Conservation (phyloP, 2,113 vertebrate genomes). For the Colistium nudipinnis region DNA sequence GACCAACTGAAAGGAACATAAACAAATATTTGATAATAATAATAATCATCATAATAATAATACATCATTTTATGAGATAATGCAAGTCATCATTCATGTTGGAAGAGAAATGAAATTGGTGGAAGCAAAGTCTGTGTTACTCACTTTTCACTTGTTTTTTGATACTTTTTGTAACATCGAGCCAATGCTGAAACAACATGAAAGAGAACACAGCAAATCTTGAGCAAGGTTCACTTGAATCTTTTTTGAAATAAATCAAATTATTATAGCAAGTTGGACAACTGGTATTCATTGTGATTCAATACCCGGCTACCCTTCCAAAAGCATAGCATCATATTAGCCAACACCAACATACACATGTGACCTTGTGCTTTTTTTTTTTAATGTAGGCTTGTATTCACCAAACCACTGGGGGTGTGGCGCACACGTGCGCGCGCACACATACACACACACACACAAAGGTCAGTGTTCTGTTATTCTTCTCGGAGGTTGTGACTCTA, state of each 20-base stretch:
- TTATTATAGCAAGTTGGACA: background rate
- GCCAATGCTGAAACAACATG: slow-evolving; percentile 90
- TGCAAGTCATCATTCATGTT: background rate
- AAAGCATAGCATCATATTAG: too few species aligned
- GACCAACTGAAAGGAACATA: too few species aligned
- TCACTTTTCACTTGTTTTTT: slow-evolving; percentile 99
- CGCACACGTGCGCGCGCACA: too few species aligned
- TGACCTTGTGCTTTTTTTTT: too few species aligned
- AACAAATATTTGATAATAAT: too few species aligned
- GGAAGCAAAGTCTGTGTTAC: slow-evolving; percentile 57
- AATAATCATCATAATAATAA: background rate
- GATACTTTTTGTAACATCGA: slow-evolving; percentile 98
- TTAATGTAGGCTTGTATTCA: too few species aligned
- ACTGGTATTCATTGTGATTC: too few species aligned
- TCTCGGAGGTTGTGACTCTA: slow-evolving; percentile 40
- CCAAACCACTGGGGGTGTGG: too few species aligned
- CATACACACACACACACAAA: background rate
- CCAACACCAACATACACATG: too few species aligned
- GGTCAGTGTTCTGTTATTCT: slow-evolving; percentile 26
- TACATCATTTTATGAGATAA: background rate
- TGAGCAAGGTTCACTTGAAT: background rate
- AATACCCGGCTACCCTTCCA: too few species aligned
- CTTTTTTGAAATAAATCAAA: background rate
- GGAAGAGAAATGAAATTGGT: background rate
- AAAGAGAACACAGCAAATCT: slow-evolving; percentile 10